Evolutionary conservation across 37 sponge, comb jelly and placozoan genomes (phyloP).

Genomic region (Oscarella lobularis): DNA sequence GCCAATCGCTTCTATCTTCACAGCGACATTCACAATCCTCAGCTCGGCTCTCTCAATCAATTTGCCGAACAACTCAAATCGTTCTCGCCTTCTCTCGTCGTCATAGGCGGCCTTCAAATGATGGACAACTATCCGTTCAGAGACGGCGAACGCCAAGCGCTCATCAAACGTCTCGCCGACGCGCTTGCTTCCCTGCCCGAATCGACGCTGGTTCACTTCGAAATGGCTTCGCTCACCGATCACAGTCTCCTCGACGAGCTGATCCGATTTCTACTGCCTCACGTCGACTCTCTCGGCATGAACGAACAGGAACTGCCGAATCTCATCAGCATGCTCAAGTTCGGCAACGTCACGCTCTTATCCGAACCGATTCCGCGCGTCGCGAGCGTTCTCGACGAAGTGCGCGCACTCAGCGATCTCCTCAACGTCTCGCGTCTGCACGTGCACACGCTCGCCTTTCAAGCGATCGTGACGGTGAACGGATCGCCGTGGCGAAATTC

Average conservation of each 20-base stretch:
- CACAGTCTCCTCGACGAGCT: slow-evolving; percentile 28
- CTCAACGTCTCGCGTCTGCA: slow-evolving; percentile 47
- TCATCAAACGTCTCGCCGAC: slow-evolving; percentile 16
- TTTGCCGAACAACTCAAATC: slow-evolving; percentile 9
- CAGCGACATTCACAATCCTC: slow-evolving; percentile 47
- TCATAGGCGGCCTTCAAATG: slow-evolving; percentile 69
- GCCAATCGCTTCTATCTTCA: slow-evolving; percentile 63
- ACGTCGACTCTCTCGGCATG: slow-evolving; percentile 73
- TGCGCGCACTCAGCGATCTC: slow-evolving; percentile 13
- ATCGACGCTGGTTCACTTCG: slow-evolving; percentile 53
- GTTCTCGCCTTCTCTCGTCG: slow-evolving; percentile 44
- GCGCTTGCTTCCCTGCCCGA: slow-evolving; percentile 20
- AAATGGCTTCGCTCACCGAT: slow-evolving; percentile 68
- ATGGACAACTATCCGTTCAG: slow-evolving; percentile 53
- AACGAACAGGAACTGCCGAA: slow-evolving; percentile 81
- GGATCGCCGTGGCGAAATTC: slow-evolving; percentile 40
- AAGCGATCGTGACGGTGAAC: slow-evolving; percentile 32
- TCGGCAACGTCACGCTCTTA: slow-evolving; percentile 20
- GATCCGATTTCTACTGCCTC: slow-evolving; percentile 37
- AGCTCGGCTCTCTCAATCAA: slow-evolving; percentile 33
- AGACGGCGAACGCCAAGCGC: slow-evolving; percentile 12
- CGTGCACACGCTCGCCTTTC: slow-evolving; percentile 76
- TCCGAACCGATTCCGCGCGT: slow-evolving; percentile 38
- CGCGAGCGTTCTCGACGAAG: slow-evolving; percentile 41
- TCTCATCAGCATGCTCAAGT: slow-evolving; percentile 18